These are phyloP conservation scores for Drosophila oshimai DNA, from an alignment of 1,140 invertebrate species.

Conservation along the genomic window DNA sequence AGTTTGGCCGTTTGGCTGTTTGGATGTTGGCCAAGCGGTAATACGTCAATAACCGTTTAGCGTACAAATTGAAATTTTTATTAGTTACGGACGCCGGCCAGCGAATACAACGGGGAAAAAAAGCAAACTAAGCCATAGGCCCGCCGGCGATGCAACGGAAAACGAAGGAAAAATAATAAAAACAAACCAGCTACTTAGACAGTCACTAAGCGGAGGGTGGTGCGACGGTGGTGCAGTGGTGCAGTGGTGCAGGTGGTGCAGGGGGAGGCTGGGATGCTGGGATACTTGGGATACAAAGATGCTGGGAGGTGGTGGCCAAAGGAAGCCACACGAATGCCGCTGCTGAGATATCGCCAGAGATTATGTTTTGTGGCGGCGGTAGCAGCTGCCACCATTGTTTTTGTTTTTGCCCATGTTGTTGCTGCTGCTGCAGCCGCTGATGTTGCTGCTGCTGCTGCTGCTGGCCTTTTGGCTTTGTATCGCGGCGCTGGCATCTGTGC, in stretches of 20 bases:
- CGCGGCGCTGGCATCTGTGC: slow-evolving; percentile 71
- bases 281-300: background rate
- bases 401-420: slow-evolving; percentile 44
- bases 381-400: slow-evolving; percentile 75
- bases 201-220: slow-evolving; percentile 4
- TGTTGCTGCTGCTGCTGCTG: slow-evolving; percentile 26
- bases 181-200: slow-evolving; percentile 69
- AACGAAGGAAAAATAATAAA: slow-evolving; percentile 30
- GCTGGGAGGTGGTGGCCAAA: slow-evolving; percentile 9
- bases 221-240: background rate
- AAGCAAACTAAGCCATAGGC: slow-evolving; percentile 68
- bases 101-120: slow-evolving; percentile 35
- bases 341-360: slow-evolving; percentile 69
- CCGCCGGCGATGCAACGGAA: slow-evolving; percentile 59
- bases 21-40: slow-evolving; percentile 56
- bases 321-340: slow-evolving; percentile 72
- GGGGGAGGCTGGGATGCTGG: background rate
- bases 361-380: slow-evolving; percentile 73
- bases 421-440: slow-evolving; percentile 11
- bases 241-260: slow-evolving; percentile 8
- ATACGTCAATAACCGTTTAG: slow-evolving; percentile 81
- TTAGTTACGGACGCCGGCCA: slow-evolving; percentile 67
- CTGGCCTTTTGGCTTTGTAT: slow-evolving; percentile 75
- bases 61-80: slow-evolving; percentile 81
- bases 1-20: slow-evolving; percentile 2